Percentiles rank a stretch among this genome's conserved stretches.
Conservation (phyloP, 2,797 vertebrate species). For the Dendrocincla tyrannina region DNA sequence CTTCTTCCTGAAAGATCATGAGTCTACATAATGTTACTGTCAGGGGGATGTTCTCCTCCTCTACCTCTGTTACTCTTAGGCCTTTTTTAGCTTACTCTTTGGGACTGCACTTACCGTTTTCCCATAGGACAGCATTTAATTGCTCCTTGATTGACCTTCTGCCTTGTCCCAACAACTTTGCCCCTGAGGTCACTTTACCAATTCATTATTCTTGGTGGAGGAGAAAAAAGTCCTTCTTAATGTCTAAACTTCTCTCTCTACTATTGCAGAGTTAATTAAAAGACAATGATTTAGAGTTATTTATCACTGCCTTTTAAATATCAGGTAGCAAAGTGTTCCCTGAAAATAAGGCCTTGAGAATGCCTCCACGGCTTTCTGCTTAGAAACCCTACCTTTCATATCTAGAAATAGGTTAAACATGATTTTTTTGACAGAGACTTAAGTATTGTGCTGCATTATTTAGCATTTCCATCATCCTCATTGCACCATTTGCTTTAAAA, state of each 20-base stretch:
- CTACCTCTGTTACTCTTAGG: not conserved
- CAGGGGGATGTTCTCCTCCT: not conserved
- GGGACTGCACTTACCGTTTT: constrained; percentile 20
- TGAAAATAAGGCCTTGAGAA: not conserved
- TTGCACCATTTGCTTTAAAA: not conserved
- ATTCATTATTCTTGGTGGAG: constrained; percentile 54
- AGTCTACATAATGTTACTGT: not conserved
- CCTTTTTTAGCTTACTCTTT: not conserved
- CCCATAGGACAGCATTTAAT: constrained; percentile 64
- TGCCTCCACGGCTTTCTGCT: not conserved
- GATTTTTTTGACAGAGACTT: not conserved
- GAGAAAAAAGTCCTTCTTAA: constrained; percentile 8
- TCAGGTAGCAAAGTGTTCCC: not conserved
- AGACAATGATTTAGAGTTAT: not conserved
- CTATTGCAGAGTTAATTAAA: constrained; percentile 15
- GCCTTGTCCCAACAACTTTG: constrained; percentile 72
- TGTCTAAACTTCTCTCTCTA: constrained; percentile 16
- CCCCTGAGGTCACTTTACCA: constrained; percentile 57
- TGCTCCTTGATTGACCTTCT: constrained; percentile 68
- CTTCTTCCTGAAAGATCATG: not conserved
- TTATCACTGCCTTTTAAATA: constrained; percentile 9
- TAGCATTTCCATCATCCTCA: not conserved
- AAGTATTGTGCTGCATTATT: not conserved
- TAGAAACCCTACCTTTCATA: not conserved
- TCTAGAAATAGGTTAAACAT: not conserved